Base-by-base conservation (phyloP, 2,797 vertebrate genomes). In the Gymnothorax reevesii region DNA sequence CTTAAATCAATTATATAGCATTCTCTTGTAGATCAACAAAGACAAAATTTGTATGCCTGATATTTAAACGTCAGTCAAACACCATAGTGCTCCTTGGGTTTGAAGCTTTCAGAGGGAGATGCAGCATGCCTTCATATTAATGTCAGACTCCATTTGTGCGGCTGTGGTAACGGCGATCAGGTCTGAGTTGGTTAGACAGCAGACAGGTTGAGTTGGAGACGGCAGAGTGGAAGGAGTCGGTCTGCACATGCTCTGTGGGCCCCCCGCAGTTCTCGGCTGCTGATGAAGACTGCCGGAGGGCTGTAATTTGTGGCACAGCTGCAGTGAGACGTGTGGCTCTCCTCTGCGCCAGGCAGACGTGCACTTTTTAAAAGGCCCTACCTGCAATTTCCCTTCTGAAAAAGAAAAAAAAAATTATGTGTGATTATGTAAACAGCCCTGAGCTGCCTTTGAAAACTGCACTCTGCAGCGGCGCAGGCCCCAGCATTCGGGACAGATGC, bases 281-380 rank as follows among this genome's bases (percentile, higher is more conserved):
- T 55, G 17, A 17, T 54, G 15, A 54, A 20, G 4, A 2, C 77
- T 54, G 77, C 75, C 7, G 75, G 33, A 79, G 75, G 42, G 75
- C 75, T 20, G 77, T 80, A 80, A 80, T 80, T 80, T 80, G 77
- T 77, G 33, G 15, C 52, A 55, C 77, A 54, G 77, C 75, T 79
- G 42, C 42, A 52, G 75, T 27, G 13, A 79, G 52, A 79, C 15
- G 77, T 55, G 52, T 52, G 7, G 12, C 49, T 52, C 55, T 52
- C 42, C 75, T 54, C n/a, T 80, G 77, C 77, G 22, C 49, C 5
- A 54, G 20, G 17, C 7, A 55, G 49, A 54, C 77, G 49, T 55
- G 77, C 10, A 52, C 22, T 55, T 80, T 80, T 54, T 55, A 54
- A 80, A 80, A 55, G 52, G 49, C 49, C 20, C 8, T 80, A 7